Base-by-base conservation (phyloP, 2,888 invertebrate genomes). In the Sclerodermus sp. region DNA sequence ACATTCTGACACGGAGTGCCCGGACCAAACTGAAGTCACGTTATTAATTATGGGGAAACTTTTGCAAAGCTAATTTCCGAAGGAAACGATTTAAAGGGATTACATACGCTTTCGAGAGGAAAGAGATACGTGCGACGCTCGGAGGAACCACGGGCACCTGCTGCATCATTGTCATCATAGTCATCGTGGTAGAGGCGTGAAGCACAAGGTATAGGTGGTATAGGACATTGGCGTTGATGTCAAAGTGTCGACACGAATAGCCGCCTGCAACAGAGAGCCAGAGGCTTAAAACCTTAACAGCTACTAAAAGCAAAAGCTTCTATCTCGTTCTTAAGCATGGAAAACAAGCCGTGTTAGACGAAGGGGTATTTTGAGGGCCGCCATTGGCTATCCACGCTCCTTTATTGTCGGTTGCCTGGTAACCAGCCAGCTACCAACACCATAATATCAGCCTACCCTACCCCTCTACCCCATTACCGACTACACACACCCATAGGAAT, bases 361-460 rank as follows among this genome's bases (percentile, higher is more conserved):
- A 70, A 70, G 73, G 71, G 71, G 70, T 66, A 67, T 69, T 74
- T 73, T 69, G 74, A 76, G 73, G 58, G 68, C 74, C 73, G 74
- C 76, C 77, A 77, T 77, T 77, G 77, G 77, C 76, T 66, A 77
- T 74, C 70, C 74, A 68, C 62, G 68, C 67, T 70, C 73, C 75
- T 77, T 74, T 75, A 76, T 76, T 68, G 71, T 66, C 64, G 67
- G 77, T 77, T 77, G 76, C 77, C 64, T 72, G 70, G 77, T 74
- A 75, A 77, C 77, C 68, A 60, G 60, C 62, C 66, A 64, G 62
- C 64, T 66, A 64, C 66, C 64, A 58, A 67, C 70, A 62, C 61
- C 59, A 60, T 49, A 58, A 60, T 51, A 55, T 32, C 16, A n/a
- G 42, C 31, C n/a, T 10, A 16, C 29, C 12, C 29, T 49, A 58